Evolutionary conservation across 2,113 vertebrate species (phyloP).

Genomic region (Pterophyllum scalare): DNA sequence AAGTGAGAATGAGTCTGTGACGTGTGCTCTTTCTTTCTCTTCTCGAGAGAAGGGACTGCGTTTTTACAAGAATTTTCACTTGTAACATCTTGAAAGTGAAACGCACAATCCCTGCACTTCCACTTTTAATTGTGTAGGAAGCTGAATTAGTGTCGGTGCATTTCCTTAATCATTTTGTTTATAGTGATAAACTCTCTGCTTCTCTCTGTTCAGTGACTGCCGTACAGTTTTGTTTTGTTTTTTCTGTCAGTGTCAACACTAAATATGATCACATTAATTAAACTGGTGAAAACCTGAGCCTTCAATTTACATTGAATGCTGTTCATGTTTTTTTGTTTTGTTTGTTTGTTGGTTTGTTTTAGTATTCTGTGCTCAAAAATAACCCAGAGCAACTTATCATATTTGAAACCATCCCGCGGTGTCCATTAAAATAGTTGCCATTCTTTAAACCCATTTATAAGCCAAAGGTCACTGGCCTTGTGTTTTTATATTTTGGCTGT

Average conservation of each 20-base stretch:
- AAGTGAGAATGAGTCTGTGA: slow-evolving; percentile 3
- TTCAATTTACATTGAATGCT: not conserved
- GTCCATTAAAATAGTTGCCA: slow-evolving; percentile 13
- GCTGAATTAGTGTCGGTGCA: slow-evolving; percentile 64
- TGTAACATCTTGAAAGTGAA: slow-evolving; percentile 23
- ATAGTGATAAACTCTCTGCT: slow-evolving; percentile 7
- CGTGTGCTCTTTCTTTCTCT: not conserved
- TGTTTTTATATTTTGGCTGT: slow-evolving; percentile 16
- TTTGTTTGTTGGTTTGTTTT: not conserved
- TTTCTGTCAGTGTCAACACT: slow-evolving; percentile 22
- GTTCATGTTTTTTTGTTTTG: not conserved
- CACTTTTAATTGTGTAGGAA: slow-evolving; percentile 43
- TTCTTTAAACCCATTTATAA: not conserved
- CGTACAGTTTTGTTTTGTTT: rapidly evolving
- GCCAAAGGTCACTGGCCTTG: slow-evolving; percentile 37
- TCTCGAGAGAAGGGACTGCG: not conserved
- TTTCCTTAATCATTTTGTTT: slow-evolving; percentile 26
- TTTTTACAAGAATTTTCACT: slow-evolving; percentile 14
- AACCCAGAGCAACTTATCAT: slow-evolving; percentile 8
- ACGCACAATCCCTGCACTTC: slow-evolving; percentile 31
- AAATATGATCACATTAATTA: not conserved
- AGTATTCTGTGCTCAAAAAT: slow-evolving; percentile 6
- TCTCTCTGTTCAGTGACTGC: slow-evolving; percentile 3
- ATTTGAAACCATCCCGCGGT: not conserved
- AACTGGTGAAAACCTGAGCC: not conserved